Conservation (phyloP, 2,113 vertebrate species). For the Verasper variegatus region DNA sequence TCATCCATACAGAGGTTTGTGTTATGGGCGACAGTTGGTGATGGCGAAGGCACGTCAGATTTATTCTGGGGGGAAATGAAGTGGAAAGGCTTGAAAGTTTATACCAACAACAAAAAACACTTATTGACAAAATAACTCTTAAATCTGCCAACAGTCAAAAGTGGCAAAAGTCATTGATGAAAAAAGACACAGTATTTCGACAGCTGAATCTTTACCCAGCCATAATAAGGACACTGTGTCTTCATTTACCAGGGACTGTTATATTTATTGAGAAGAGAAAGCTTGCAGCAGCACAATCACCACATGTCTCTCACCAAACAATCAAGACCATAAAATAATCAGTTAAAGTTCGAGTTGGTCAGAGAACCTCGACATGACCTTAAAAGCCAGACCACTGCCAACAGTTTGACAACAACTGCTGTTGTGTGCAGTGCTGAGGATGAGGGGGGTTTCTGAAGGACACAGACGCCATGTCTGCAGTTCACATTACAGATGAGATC, state of each 20-base stretch:
- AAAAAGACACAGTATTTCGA: not conserved
- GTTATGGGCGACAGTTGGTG: too few relatives aligned
- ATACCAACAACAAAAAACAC: too few relatives aligned
- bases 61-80: not conserved
- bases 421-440: conserved; percentile 24
- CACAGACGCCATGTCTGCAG: conserved; percentile 63
- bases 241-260: not conserved
- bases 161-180: not conserved
- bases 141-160: too few relatives aligned
- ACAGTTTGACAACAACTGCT: conserved; percentile 39
- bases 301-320: not conserved
- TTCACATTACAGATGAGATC: conserved; percentile 69
- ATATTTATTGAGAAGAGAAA: not conserved
- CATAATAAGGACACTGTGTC: not conserved
- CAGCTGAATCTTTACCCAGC: not conserved
- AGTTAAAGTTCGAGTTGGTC: conserved; percentile 7
- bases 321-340: not conserved
- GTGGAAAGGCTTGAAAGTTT: too few relatives aligned
- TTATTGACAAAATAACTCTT: too few relatives aligned
- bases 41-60: too few relatives aligned
- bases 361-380: conserved; percentile 39
- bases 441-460: conserved; percentile 51
- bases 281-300: not conserved
- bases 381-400: conserved; percentile 30
- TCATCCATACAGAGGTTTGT: too few relatives aligned